A percentile compares a stretch with the other conserved stretches of the same genome.
phyloP scores from a whole-genome alignment of 2,797 vertebrate species.

The Calcarius lapponicus region DNA sequence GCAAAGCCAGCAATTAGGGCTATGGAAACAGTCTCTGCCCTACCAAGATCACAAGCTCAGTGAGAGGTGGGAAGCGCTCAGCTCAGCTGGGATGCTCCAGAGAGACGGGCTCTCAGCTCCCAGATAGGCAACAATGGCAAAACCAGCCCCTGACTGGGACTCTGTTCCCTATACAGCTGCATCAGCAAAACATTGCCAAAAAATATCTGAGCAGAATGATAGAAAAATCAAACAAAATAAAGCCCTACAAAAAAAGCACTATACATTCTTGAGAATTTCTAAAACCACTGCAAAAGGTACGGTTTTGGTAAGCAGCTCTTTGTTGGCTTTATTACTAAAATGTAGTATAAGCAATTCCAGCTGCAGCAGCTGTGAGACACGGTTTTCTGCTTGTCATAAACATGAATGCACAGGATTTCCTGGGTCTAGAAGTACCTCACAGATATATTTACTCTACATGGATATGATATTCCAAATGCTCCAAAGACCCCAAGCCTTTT shows the following conservation, averaged over 20 bases:
- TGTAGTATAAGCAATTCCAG: background rate
- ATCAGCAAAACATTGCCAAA: background rate
- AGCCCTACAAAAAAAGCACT: background rate
- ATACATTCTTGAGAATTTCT: background rate
- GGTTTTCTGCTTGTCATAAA: background rate
- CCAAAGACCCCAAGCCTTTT: background rate
- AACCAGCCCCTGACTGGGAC: background rate
- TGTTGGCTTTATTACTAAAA: background rate
- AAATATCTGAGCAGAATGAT: background rate
- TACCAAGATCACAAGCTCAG: background rate
- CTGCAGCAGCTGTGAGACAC: background rate
- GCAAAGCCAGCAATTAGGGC: constrained; percentile 43
- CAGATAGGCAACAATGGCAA: background rate
- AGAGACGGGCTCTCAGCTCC: background rate
- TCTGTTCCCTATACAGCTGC: background rate
- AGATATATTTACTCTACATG: background rate
- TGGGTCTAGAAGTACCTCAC: background rate
- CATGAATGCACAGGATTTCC: background rate
- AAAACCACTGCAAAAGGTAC: background rate
- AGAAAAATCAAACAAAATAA: background rate
- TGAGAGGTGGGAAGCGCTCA: background rate
- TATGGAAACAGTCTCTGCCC: constrained; percentile 45
- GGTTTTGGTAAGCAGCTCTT: background rate
- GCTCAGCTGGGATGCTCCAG: background rate
- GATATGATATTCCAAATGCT: background rate